Conservation (phyloP, 64 coral and sea anemone genomes). For the Montipora cactus region DNA sequence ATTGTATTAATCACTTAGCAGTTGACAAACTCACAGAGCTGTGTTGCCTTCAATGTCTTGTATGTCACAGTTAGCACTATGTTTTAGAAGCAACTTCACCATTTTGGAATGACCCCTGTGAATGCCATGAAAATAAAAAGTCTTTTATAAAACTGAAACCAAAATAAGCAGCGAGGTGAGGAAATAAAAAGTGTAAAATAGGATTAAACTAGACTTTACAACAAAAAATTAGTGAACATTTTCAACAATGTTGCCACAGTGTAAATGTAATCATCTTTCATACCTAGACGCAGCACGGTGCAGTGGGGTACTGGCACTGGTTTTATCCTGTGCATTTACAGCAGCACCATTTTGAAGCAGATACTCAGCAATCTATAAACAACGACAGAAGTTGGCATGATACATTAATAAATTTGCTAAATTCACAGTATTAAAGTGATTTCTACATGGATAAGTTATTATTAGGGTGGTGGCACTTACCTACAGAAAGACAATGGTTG, state of each 20-base stretch:
- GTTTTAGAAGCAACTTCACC: conserved; percentile 78
- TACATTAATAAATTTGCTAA: neutral
- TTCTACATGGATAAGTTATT: no score
- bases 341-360: conserved; percentile 83
- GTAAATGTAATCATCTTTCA: neutral
- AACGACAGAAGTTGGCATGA: neutral
- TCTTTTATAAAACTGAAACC: neutral
- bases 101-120: conserved; percentile 89
- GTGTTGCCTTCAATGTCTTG: conserved; percentile 96
- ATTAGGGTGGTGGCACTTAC: no score
- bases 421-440: no score
- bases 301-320: conserved; percentile 82
- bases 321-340: conserved; percentile 80
- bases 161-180: neutral
- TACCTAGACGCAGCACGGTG: conserved; percentile 96
- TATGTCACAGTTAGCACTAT: conserved; percentile 63
- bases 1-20: neutral
- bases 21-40: conserved; percentile 69
- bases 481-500: no score
- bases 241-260: neutral
- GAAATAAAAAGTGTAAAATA: neutral
- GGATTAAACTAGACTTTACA: no score
- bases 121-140: neutral
- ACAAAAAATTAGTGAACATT: neutral
- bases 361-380: conserved; percentile 85